Base-by-base conservation (phyloP, 2,113 vertebrate genomes). In the Uria aalge region DNA sequence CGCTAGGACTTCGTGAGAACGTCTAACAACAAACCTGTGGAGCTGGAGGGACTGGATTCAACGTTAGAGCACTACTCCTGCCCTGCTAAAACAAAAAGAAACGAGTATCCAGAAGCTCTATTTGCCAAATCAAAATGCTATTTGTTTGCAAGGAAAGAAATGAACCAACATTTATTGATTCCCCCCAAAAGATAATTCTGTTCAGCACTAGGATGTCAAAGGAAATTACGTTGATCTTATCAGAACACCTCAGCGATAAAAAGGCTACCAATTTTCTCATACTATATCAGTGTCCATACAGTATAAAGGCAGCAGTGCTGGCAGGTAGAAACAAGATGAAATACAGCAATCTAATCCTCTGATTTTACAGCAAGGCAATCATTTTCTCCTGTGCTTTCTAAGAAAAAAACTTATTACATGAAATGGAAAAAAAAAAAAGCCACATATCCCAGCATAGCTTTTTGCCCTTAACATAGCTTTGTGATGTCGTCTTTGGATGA, bases 381-480 rank as follows among this genome's bases (percentile, higher is more conserved):
- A 81, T 82, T 85, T 87, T 30, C 36, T 88, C 11, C 24, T 9
- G 8, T 41, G 27, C 26, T 91, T 90, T 91, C 60, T 56, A 85
- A 82, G 21, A 77, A 74, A 77, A 77, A 63, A 5, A 29, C 21
- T 95, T 76, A 43, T 12, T 89, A 81, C 4, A 2, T 53, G 21
- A 62, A 92, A 86, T 23, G 27, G 29, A 0, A 23, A 24, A 40
- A 24, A 36, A 36, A 40, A 40, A 53, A 36, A 23, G 16, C 20
- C 64, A 27, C 45, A 63, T 64, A 74, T 43, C 29, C 68, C 76
- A 89, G 64, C 23, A 17, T 43, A 69, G 68, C 80, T 72, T 78
- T 91, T 81, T 78, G 64, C 69, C 57, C 91, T 96, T 40, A 56
- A 60, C 91, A 90, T 92, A 96, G 30, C 66, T 96, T 85, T 56